Conservation (phyloP, 2,888 invertebrate species). For the Pseudanteris insignis region DNA sequence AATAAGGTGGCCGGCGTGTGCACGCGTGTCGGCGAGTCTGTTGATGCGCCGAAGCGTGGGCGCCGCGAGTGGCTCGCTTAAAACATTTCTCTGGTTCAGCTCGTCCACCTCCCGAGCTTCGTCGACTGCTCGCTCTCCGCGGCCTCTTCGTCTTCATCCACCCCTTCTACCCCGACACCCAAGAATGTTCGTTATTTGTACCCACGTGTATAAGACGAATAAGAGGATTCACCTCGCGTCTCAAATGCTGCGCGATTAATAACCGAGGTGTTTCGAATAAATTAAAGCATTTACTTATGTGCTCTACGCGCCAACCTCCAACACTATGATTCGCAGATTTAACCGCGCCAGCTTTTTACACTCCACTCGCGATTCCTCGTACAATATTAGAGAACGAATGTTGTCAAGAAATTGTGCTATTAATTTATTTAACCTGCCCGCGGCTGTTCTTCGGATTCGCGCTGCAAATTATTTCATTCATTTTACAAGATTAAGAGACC, state of each 20-base stretch:
- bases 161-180: conserved; percentile 48
- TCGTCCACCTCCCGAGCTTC: conserved; percentile 41
- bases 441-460: conserved; percentile 37
- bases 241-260: conserved; percentile 60
- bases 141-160: conserved; percentile 18
- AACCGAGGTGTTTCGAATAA: conserved; percentile 65
- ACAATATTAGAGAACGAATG: conserved; percentile 36
- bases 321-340: conserved; percentile 39
- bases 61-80: conserved; percentile 60
- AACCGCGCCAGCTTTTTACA: conserved; percentile 29
- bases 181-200: conserved; percentile 65
- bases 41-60: conserved; percentile 60
- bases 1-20: conserved; percentile 61
- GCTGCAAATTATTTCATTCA: conserved; percentile 44
- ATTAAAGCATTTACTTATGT: conserved; percentile 63
- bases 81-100: conserved; percentile 65
- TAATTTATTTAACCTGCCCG: conserved; percentile 43
- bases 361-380: conserved; percentile 36
- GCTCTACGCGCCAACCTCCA: conserved; percentile 34
- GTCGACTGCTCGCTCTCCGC: conserved; percentile 1
- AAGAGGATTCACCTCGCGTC: conserved; percentile 47
- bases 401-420: conserved; percentile 43
- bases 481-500: conserved; percentile 44
- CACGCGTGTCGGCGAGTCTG: conserved; percentile 64
- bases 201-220: conserved; percentile 56